Conservation (phyloP, 2,113 vertebrate genomes). For the Phylloscopus trochilus region DNA sequence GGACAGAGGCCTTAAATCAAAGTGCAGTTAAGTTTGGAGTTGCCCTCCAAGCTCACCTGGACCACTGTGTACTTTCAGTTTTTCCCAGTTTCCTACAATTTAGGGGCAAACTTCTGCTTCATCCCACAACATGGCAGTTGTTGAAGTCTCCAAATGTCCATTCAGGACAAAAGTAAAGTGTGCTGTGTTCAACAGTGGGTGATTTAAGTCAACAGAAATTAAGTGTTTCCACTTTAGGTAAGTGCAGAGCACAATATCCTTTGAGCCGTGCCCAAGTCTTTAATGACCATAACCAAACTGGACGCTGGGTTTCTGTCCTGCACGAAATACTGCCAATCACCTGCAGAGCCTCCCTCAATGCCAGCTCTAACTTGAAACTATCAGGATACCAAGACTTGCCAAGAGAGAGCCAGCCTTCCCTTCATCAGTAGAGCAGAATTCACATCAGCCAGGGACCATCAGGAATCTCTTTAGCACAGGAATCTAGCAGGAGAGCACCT, state of each 20-base stretch:
- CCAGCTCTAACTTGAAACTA: not conserved
- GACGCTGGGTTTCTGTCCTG: not conserved
- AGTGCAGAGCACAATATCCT: not conserved
- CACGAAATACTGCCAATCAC: not conserved
- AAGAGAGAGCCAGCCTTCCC: not conserved
- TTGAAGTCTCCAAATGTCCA: not conserved
- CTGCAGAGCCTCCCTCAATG: not conserved
- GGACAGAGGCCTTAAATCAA: slow-evolving; percentile 85
- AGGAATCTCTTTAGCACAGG: not conserved
- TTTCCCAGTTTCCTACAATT: not conserved
- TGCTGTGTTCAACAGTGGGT: not conserved
- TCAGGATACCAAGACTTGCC: not conserved
- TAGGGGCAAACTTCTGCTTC: not conserved
- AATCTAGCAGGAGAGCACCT: not conserved
- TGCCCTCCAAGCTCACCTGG: not conserved
- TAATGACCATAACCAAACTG: not conserved
- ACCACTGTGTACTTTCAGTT: not conserved
- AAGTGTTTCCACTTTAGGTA: not conserved
- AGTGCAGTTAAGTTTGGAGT: not conserved
- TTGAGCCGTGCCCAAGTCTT: rapidly evolving
- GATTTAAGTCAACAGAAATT: not conserved
- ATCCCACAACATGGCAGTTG: not conserved
- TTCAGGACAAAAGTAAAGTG: not conserved
- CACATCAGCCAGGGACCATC: not conserved
- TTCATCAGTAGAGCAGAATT: not conserved